Evolutionary conservation across 2,113 vertebrate genomes (phyloP).

Genomic region (Lucifuga dentata): DNA sequence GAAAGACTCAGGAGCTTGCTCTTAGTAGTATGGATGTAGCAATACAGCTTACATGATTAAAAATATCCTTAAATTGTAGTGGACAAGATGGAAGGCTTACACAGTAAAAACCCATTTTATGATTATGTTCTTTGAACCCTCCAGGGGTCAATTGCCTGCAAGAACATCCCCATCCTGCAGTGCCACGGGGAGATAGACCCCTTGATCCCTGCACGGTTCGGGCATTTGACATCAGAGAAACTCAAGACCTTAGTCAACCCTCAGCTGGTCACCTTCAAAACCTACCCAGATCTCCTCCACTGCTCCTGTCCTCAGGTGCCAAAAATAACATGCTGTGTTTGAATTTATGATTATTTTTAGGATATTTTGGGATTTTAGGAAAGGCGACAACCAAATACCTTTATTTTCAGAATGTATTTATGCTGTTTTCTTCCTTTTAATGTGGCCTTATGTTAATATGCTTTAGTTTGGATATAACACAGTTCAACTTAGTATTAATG

Average conservation of each 20-base stretch:
- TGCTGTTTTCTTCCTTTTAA: background rate
- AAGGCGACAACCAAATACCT: too few species aligned
- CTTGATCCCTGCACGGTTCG: slow-evolving; percentile 93
- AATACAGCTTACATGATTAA: too few species aligned
- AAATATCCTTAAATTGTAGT: too few species aligned
- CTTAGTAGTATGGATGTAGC: too few species aligned
- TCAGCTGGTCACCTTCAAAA: slow-evolving; percentile 90
- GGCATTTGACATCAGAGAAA: slow-evolving; percentile 91
- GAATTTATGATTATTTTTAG: background rate
- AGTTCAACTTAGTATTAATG: background rate
- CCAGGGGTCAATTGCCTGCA: slow-evolving; percentile 89
- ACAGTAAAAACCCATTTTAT: too few species aligned
- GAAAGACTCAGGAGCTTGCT: too few species aligned
- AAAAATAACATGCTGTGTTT: slow-evolving; percentile 12
- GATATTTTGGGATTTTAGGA: too few species aligned
- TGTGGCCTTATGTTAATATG: too few species aligned
- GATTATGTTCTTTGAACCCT: background rate
- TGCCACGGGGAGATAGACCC: slow-evolving; percentile 94
- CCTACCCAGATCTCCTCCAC: slow-evolving; percentile 90
- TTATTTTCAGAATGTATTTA: too few species aligned
- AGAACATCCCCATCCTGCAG: slow-evolving; percentile 93
- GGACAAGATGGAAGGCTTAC: too few species aligned
- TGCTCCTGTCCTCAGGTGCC: slow-evolving; percentile 92
- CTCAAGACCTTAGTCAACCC: slow-evolving; percentile 90
- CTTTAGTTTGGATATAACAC: too few species aligned